Percentiles rank a stretch among this genome's conserved stretches.
Conservation (phyloP, 2,888 invertebrate species). For the Ochropleura leucogaster region DNA sequence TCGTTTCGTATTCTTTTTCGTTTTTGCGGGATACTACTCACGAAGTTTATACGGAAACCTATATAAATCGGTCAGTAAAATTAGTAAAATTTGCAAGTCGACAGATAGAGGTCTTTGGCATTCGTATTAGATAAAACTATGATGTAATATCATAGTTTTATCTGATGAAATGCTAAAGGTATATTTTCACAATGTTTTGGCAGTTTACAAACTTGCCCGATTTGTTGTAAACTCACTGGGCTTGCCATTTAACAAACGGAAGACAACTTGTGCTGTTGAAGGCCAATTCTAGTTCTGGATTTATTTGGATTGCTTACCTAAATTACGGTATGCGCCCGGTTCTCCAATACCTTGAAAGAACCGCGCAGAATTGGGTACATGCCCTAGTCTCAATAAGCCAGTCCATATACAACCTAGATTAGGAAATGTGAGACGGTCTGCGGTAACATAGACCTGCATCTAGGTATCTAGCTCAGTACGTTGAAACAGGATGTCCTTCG, state of each 20-base stretch:
- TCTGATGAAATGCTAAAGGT: not conserved
- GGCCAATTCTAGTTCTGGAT: not conserved
- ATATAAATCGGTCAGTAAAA: slow-evolving; percentile 33
- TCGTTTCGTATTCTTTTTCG: slow-evolving; percentile 18
- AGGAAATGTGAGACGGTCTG: slow-evolving; percentile 25
- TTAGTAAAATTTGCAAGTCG: slow-evolving; percentile 7
- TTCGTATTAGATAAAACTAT: too few relatives aligned
- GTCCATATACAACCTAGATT: slow-evolving; percentile 13
- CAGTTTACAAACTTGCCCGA: not conserved
- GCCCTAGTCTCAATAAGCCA: not conserved
- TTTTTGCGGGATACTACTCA: slow-evolving; percentile 31
- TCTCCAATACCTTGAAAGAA: too few relatives aligned
- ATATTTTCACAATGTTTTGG: not conserved
- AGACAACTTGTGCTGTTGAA: not conserved
- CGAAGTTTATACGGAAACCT: slow-evolving; percentile 22
- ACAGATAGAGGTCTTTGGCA: not conserved
- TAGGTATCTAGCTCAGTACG: not conserved
- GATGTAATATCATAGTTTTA: too few relatives aligned
- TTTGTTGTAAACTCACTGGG: not conserved
- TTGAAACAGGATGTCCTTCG: slow-evolving; percentile 3
- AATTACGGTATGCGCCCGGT: too few relatives aligned
- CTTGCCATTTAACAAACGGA: not conserved
- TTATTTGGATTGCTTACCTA: not conserved
- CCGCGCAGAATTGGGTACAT: too few relatives aligned
- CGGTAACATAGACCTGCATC: not conserved